Evolutionary conservation across 2,113 vertebrate species (phyloP).

Genomic region (Cyanoliseus patagonus): DNA sequence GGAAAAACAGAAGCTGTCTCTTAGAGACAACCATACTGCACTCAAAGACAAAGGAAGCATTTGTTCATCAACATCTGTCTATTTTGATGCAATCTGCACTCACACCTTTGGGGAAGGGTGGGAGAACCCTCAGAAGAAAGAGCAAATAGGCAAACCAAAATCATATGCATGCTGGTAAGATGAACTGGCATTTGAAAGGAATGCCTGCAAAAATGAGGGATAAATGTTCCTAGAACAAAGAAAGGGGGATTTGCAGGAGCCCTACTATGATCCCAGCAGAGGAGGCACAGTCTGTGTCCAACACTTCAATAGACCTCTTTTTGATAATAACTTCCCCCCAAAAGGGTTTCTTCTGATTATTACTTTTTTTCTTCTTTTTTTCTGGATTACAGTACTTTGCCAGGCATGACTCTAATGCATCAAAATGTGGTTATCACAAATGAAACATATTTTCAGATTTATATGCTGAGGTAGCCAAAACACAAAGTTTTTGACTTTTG

Average conservation of each 20-base stretch:
- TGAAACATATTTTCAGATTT: conserved; percentile 20
- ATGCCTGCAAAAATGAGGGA: background rate
- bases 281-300: background rate
- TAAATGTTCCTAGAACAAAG: background rate
- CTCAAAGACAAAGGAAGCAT: background rate
- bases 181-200: background rate
- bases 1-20: background rate
- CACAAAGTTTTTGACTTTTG: background rate
- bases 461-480: conserved; percentile 12
- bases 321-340: background rate
- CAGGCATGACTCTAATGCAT: background rate
- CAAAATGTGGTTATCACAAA: background rate
- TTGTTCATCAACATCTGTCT: background rate
- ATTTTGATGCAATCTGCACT: background rate
- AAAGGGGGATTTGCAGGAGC: background rate
- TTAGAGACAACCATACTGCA: background rate
- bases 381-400: background rate
- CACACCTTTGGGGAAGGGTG: background rate
- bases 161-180: background rate
- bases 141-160: background rate
- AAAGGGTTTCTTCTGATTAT: background rate
- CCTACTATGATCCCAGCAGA: background rate
- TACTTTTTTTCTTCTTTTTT: background rate
- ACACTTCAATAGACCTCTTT: background rate
- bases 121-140: background rate